Evolutionary conservation across 2,888 invertebrate genomes (phyloP).

Genomic region (Agrochola lychnidis): DNA sequence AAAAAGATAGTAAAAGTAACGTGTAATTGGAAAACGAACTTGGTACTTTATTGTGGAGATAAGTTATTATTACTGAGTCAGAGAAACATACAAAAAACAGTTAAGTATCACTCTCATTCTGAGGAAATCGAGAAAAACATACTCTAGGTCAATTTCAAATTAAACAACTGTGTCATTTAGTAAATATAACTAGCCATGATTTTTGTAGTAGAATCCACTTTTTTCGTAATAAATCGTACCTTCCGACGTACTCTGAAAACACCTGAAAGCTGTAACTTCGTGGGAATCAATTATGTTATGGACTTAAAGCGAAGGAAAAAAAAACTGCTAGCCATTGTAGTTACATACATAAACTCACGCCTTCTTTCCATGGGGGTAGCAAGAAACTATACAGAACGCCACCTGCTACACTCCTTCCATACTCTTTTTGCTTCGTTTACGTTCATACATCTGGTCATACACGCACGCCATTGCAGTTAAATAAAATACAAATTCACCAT

Average conservation of each 20-base stretch:
- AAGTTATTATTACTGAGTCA: neutral
- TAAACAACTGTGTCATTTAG: neutral
- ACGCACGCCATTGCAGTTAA: too few relatives aligned
- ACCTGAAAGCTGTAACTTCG: neutral
- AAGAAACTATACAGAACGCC: too few relatives aligned
- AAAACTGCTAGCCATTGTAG: neutral
- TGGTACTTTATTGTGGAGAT: neutral
- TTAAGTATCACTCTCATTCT: neutral
- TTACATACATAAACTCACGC: neutral
- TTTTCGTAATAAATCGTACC: neutral
- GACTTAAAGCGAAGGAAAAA: too few relatives aligned
- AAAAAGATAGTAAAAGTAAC: neutral
- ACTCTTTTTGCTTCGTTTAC: too few relatives aligned
- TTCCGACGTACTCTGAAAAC: neutral
- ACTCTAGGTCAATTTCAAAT: neutral
- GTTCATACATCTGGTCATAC: too few relatives aligned
- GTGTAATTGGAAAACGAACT: neutral
- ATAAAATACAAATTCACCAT: too few relatives aligned
- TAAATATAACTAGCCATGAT: neutral
- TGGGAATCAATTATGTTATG: neutral
- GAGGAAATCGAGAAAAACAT: neutral
- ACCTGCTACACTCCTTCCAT: too few relatives aligned
- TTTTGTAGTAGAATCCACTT: neutral
- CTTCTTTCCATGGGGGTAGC: too few relatives aligned
- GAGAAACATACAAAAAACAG: neutral